These are phyloP conservation scores for Neolamprologus kungweensis DNA, from an alignment of 2,113 vertebrate genomes.

Conservation along the genomic window DNA sequence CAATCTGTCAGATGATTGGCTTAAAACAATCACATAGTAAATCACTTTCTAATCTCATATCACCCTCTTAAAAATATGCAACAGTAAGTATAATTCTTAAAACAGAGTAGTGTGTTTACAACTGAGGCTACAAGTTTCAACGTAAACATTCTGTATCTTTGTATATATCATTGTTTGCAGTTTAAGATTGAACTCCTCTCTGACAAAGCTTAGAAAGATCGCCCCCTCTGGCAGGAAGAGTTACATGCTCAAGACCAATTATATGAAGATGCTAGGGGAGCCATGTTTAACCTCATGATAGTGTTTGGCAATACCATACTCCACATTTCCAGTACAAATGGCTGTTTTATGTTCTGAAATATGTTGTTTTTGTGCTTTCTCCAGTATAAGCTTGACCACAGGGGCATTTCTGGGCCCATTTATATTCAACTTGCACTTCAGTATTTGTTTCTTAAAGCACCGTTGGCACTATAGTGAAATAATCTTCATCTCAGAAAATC, in stretches of 20 bases:
- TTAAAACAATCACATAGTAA: not conserved
- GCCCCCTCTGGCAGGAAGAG: not conserved
- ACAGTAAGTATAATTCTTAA: not conserved
- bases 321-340: not conserved
- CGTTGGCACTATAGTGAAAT: not conserved
- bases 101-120: not conserved
- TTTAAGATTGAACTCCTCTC: not conserved
- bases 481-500: not conserved
- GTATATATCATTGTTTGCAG: not conserved
- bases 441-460: not conserved
- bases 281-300: not conserved
- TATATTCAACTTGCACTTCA: not conserved
- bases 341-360: not conserved
- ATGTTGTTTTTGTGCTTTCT: not conserved
- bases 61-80: not conserved
- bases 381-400: not conserved
- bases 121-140: not conserved
- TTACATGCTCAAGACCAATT: not conserved
- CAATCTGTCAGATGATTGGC: not conserved
- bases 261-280: not conserved
- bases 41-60: not conserved
- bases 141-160: not conserved
- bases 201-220: not conserved
- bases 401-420: not conserved
- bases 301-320: not conserved